Evolutionary conservation across 2,797 vertebrate species (phyloP), one percentile per base, ranked within the genome.

Genomic region (Vespertilio murinus): DNA sequence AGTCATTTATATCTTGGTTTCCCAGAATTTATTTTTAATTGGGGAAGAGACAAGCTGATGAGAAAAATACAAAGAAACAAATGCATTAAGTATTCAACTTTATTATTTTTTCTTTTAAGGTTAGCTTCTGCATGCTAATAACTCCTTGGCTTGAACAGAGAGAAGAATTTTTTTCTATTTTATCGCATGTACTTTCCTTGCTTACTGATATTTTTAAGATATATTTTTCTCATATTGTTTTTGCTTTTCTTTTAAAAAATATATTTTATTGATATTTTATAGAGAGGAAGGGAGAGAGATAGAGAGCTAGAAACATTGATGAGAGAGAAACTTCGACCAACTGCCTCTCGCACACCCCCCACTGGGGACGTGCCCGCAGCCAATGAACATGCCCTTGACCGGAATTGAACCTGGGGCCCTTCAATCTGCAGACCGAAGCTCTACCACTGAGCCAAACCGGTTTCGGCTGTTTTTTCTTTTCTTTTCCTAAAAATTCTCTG

Each of bases 11-110:
- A 75, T 56, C 65, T 94, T 91, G 56, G 54, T 25, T 94, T 86
- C 38, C 1, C 10, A 85, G 16, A 81, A 40, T 64, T 38, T 84
- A 52, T n/a, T 61, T 91, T 95, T 96, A 61, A 65, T 35, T 85
- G 49, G 0, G n/a, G 12, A 95, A 56, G 30, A 16, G 2, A 14
- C 70, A 2, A 49, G 25, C 6, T 78, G 33, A 78, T 90, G 20
- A 84, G 28, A 88, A 93, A 78, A 71, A 49, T 89, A 42, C 61
- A 87, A 94, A 80, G 67, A 84, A 38, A 69, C 14, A 78, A 85
- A 88, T n/a, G 6, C 0, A 85, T 59, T 86, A 79, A 90, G 61
- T 95, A 93, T 40, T 91, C 13, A 73, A n/a, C 22, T 73, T 89
- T 49, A 59, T 88, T 17, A 12, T 30, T 54, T 49, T 79, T 82